Base-by-base conservation (phyloP, 2,113 vertebrate species). In the Ranitomeya variabilis region DNA sequence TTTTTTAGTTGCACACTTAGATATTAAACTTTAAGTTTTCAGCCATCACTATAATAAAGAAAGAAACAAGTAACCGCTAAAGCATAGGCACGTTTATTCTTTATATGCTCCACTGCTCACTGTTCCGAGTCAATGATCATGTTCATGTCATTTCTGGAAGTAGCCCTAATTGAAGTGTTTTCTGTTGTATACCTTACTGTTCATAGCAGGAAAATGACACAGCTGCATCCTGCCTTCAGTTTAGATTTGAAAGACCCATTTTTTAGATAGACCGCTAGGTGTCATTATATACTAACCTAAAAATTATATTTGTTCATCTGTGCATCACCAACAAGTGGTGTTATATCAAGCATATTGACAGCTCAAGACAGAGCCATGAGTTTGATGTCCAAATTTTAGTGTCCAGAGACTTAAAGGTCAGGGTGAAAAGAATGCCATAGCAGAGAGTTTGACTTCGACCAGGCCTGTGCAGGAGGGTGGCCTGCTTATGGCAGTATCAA, bases 141-240 rank as follows among this genome's bases (percentile, higher is more conserved):
- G n/a, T 62, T 62, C 7, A 60, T 31, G 6, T 37, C 15, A n/a
- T 57, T 55, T 67, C n/a, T 77, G 14, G 74, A 86, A 77, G 60
- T 86, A 77, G 59, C 55, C 31, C 1, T 26, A 62, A 59, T 60
- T 37, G 69, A 76, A 18, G 54, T 86, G 13, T 45, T 62, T 76
- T 76, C 55, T 45, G 54, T 55, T 86, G 23, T 57, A 73, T 3
- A 2, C 3, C 54, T 76, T 57, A 37, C 26, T 76, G 23, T 76
- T 73, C 4, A 15, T 77, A 19, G 18, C 52, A 77, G 18, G 4
- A 45, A 45, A 54, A 13, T 76, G 21, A 26, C 69, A 76, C 71
- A 76, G 54, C 54, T 86, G 84, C 71, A 14, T 86, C 84, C 84
- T 86, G 55, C 26, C 51, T 76, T 62, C 26, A 77, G 62, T 67